Base-by-base conservation (phyloP, 2,113 vertebrate genomes). In the Carlito syrichta region DNA sequence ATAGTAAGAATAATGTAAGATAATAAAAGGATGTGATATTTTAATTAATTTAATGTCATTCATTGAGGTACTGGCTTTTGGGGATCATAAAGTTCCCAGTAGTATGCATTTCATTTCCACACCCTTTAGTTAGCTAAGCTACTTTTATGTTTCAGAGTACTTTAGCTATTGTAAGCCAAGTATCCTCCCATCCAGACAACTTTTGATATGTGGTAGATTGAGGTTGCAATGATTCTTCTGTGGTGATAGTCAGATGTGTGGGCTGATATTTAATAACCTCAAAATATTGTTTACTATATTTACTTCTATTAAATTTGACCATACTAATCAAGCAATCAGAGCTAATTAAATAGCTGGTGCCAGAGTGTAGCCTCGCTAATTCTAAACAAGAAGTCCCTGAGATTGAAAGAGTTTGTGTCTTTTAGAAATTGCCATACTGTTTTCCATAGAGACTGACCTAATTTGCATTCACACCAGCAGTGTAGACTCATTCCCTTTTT, bases 21-120 rank as follows among this genome's bases (percentile, higher is more conserved):
- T 98, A 97, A 98, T 98, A 96, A 97, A 98, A 97, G 89, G 82
- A 96, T 97, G 66, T 95, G 94, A 89, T 79, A 58, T 98, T 98
- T 98, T 98, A 98, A 98, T 97, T 97, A 82, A 25, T 68, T 98
- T 98, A 96, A 94, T 96, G 43, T 96, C 98, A 96, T 98, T 97
- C 69, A 68, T 52, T 89, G 5, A 82, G 60, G 93, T 95, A 93
- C 8, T 86, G 54, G 77, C 69, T 95, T 92, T 94, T 35, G 91
- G 96, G 81, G 60, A 89, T 97, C 79, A 97, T 95, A 89, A 98
- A 96, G 62, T 95, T 96, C 22, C 48, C 3, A 1, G 30, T 91
- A 96, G 45, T 32, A 43, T 66, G 22, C 69, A 97, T 89, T 86
- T 95, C 58, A 81, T 92, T 97, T 95, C 54, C 3, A n/a, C 35